Conservation (phyloP, 2,888 invertebrate genomes). For the Leptopilina syphax region DNA sequence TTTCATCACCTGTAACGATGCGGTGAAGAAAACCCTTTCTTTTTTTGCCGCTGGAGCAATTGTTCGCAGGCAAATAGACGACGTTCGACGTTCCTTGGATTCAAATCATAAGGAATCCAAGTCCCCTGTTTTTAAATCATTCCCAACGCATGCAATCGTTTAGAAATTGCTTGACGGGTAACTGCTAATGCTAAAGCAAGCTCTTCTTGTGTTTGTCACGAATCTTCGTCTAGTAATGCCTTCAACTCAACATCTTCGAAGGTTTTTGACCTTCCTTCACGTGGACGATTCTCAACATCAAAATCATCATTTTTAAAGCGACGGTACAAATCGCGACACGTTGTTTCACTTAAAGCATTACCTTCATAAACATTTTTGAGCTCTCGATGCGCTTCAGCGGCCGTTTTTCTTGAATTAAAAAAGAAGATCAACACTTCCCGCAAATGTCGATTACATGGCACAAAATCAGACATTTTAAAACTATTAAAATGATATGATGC, state of each 20-base stretch:
- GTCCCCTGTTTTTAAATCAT: conserved; percentile 40
- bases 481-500: too few relatives aligned
- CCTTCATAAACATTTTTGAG: conserved; percentile 47
- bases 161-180: conserved; percentile 27
- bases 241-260: conserved; percentile 52
- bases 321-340: conserved; percentile 52
- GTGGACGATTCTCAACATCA: conserved; percentile 44
- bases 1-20: conserved; percentile 33
- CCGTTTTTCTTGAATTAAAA: conserved; percentile 38
- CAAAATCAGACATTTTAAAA: conserved; percentile 12
- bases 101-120: conserved; percentile 46
- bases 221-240: not conserved
- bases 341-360: conserved; percentile 50
- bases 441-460: conserved; percentile 44
- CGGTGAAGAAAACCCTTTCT: too few relatives aligned
- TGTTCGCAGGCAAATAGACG: conserved; percentile 37
- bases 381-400: conserved; percentile 45
- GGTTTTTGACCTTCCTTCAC: conserved; percentile 52
- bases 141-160: conserved; percentile 33
- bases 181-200: conserved; percentile 31
- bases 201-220: conserved; percentile 7
- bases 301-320: conserved; percentile 50
- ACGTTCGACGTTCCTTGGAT: conserved; percentile 53
- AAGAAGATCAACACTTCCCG: conserved; percentile 46
- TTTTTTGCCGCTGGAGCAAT: conserved; percentile 41